Base-by-base conservation (phyloP, 2,888 invertebrate species). In the Pediacus dermestoides region DNA sequence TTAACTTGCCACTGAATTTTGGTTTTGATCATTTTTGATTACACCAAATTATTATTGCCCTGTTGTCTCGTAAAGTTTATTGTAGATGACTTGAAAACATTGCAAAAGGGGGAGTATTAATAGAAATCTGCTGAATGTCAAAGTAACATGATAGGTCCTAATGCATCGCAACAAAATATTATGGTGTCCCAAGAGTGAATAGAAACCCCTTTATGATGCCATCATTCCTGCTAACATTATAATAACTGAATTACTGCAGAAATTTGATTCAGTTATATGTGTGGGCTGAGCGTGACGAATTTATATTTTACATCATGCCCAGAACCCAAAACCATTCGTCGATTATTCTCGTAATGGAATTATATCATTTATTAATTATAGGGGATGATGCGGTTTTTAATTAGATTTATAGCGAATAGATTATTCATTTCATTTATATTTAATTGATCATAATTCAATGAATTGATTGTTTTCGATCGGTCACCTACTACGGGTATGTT, bases 271-370 rank as follows among this genome's bases (percentile, higher is more conserved):
- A 57, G 60, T 59, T 59, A 57, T 54, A 51, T 52, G 51, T 59
- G 61, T 55, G 64, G 63, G 57, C 59, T 52, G 44, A 49, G 55
- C 63, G 61, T 65, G 61, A 65, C 64, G 63, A 57, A 58, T 58
- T 62, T 57, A 57, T 62, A 61, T 60, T 64, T 63, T 61, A 55
- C 56, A 57, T 58, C 57, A 23, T 23, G 23, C 10, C 23, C n/a
- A n/a, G n/a, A n/a, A n/a, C n/a, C n/a, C n/a, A n/a, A n/a, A n/a
- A n/a, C 40, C 42, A 46, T 42, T 51, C 41, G 50, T 50, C 46
- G 49, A 54, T 50, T 53, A 52, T 51, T 42, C 50, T 54, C 42
- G 53, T 60, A 60, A 61, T 57, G 47, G 38, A 56, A 60, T 63
- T 58, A 57, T 55, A 54, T 55, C 57, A 53, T 58, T 61, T 58